phyloP scores from a whole-genome alignment of 2,113 vertebrate genomes.

The Butorides virescens region DNA sequence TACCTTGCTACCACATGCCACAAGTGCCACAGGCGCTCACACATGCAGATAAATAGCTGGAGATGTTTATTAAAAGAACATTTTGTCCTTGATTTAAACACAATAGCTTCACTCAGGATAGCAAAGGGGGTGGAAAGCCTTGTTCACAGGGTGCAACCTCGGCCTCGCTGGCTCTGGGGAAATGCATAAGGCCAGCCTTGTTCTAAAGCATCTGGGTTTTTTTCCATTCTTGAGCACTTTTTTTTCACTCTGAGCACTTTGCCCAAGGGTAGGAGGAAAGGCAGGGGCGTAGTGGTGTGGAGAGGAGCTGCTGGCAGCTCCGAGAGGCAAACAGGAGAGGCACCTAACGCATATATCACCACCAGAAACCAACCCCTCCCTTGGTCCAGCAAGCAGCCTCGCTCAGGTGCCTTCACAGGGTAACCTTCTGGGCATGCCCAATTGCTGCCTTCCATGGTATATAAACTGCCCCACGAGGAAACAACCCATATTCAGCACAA shows the following conservation, averaged over 20 bases:
- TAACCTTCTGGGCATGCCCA: background rate
- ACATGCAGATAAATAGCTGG: background rate
- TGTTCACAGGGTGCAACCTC: background rate
- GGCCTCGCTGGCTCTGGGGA: background rate
- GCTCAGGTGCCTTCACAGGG: background rate
- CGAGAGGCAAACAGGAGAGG: background rate
- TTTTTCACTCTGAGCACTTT: background rate
- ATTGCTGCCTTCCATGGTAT: background rate
- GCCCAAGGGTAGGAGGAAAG: background rate
- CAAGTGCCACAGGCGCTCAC: background rate
- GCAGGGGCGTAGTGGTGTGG: background rate
- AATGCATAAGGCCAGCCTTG: background rate
- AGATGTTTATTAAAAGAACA: background rate
- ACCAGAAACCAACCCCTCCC: background rate
- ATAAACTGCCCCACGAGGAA: background rate
- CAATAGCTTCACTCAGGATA: slow-evolving; percentile 10
- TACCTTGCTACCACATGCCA: background rate
- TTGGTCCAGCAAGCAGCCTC: background rate
- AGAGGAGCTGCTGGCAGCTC: background rate
- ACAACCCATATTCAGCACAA: background rate
- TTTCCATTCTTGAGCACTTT: background rate
- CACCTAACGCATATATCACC: background rate
- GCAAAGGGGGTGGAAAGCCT: slow-evolving; percentile 13
- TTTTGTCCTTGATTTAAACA: background rate
- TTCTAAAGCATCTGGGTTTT: slow-evolving; percentile 3